A percentile compares a stretch with the other conserved stretches of the same genome.
phyloP scores from a whole-genome alignment of 1,140 invertebrate species.

The Brachionus plicatilis region DNA sequence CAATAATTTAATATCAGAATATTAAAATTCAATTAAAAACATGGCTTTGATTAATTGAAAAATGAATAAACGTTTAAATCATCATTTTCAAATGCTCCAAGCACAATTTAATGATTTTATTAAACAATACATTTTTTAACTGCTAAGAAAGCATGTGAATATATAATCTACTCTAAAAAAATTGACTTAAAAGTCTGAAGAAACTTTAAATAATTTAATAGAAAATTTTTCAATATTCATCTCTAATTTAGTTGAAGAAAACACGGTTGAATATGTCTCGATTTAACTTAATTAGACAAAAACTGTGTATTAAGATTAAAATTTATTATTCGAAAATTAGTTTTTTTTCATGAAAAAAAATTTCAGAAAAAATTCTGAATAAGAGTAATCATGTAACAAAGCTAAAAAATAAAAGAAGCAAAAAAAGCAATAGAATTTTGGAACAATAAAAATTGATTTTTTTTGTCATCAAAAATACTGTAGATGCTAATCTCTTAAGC shows the following conservation, averaged over 20 bases:
- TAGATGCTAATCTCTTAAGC: background rate
- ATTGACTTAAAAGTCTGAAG: background rate
- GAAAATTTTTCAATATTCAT: background rate
- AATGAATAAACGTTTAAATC: background rate
- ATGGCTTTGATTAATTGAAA: background rate
- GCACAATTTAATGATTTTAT: background rate
- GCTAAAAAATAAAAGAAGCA: background rate
- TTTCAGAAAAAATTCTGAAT: background rate
- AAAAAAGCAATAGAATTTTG: background rate
- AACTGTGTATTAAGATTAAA: background rate
- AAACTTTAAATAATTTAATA: background rate
- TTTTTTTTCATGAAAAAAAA: background rate
- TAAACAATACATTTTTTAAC: too few species aligned
- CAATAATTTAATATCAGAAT: background rate
- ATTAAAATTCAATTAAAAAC: background rate
- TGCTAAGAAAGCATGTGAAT: background rate
- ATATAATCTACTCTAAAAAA: background rate
- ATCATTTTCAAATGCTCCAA: background rate
- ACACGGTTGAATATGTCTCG: too few species aligned
- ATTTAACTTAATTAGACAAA: background rate
- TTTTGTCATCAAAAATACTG: background rate
- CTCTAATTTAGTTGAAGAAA: too few species aligned
- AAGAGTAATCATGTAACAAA: background rate
- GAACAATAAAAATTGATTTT: background rate
- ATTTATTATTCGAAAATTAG: background rate